Conservation (phyloP, 1,140 invertebrate genomes). For the Araneus ventricosus region DNA sequence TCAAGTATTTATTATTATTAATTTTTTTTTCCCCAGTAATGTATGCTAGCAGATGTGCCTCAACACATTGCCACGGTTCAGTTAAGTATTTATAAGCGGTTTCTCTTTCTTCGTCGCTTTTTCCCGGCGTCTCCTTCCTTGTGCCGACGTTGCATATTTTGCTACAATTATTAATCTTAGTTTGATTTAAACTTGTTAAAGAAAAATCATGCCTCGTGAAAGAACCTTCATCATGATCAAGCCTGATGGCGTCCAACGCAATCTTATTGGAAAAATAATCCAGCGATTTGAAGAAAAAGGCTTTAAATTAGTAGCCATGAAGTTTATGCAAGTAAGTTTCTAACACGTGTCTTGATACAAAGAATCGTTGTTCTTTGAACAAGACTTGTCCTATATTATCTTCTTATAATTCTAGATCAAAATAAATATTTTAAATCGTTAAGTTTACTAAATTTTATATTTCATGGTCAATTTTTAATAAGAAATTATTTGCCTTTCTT, state of each 20-base stretch:
- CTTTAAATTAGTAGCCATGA: conserved; percentile 98
- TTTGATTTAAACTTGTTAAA: neutral
- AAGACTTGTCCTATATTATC: too few relatives aligned
- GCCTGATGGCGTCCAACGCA: conserved; percentile 98
- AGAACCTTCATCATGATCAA: conserved; percentile 99
- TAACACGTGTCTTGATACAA: conserved; percentile 17
- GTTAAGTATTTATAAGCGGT: neutral
- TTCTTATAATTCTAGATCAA: too few relatives aligned
- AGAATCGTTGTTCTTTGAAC: neutral
- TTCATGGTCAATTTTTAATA: too few relatives aligned
- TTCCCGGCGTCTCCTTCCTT: neutral
- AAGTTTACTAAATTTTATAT: too few relatives aligned
- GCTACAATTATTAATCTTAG: neutral
- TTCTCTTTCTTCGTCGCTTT: conserved; percentile 68
- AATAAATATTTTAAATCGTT: too few relatives aligned
- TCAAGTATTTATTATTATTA: too few relatives aligned
- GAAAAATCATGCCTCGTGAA: conserved; percentile 83
- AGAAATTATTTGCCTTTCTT: too few relatives aligned
- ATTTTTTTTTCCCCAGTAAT: too few relatives aligned
- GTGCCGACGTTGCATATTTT: neutral
- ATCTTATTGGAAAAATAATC: conserved; percentile 97
- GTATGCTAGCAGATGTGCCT: too few relatives aligned
- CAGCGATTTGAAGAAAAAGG: conserved; percentile 97
- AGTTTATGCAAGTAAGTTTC: conserved; percentile 87
- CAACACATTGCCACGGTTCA: neutral